These are phyloP conservation scores for Mesitornis unicolor DNA, from an alignment of 2,113 vertebrate species.

Conservation along the genomic window DNA sequence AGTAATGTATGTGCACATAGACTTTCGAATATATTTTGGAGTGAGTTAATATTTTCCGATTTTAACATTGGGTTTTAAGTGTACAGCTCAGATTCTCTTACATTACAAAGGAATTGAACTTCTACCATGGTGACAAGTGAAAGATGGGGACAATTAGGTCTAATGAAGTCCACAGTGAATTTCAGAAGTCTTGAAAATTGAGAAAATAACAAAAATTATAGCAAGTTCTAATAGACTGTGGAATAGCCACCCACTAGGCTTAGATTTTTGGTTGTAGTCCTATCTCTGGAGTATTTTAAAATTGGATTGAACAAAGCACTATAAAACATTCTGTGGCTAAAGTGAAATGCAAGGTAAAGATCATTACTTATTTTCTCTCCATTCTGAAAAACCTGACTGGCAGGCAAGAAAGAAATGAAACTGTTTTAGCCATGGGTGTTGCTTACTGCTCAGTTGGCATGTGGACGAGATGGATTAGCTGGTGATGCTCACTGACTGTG, in stretches of 20 bases:
- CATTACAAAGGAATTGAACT: background rate
- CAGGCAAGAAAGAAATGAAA: background rate
- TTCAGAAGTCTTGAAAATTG: background rate
- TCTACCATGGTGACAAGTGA: background rate
- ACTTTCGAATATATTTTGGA: slow-evolving; percentile 37
- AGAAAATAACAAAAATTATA: background rate
- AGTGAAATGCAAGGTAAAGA: background rate
- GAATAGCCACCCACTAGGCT: background rate
- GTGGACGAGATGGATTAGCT: background rate
- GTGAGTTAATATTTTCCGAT: background rate
- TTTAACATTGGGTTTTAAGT: background rate
- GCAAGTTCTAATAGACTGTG: background rate
- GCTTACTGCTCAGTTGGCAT: background rate
- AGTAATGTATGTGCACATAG: background rate
- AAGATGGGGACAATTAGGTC: background rate
- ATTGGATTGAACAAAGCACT: slow-evolving; percentile 7
- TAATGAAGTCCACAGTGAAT: background rate
- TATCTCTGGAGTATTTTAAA: background rate
- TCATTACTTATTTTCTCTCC: background rate
- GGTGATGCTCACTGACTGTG: background rate
- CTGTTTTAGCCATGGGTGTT: background rate
- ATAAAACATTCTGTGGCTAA: background rate
- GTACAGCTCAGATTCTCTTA: background rate
- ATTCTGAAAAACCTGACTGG: background rate
- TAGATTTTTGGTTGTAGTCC: background rate